A percentile compares a stretch with the other conserved stretches of the same genome.
Evolutionary conservation across 2,888 invertebrate species (phyloP).

Genomic region (Pseudococcus longispinus): DNA sequence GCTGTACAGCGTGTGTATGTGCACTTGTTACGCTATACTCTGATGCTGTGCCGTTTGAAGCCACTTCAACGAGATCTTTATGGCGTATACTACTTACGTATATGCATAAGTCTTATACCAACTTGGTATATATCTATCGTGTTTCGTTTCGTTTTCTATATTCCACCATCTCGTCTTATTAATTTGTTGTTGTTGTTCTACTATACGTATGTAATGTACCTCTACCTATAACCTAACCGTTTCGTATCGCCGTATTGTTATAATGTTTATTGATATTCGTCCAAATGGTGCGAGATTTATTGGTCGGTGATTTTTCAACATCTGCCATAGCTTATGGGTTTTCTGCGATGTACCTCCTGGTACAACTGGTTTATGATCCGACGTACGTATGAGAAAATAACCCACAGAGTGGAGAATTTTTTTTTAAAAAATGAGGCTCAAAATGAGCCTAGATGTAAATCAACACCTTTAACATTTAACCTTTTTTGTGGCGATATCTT

Average conservation of each 20-base stretch:
- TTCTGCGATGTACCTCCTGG: no score
- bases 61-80: constrained; percentile 1
- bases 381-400: neutral
- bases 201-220: neutral
- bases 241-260: neutral
- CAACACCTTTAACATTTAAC: constrained; percentile 8
- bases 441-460: neutral
- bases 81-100: neutral
- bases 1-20: neutral
- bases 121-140: constrained; percentile 9
- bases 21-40: constrained; percentile 23
- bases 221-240: neutral
- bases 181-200: constrained; percentile 26
- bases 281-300: neutral
- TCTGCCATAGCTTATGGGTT: neutral
- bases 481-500: neutral
- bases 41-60: neutral
- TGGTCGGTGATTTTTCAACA: neutral
- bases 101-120: neutral
- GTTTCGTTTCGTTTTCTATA: neutral
- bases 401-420: neutral
- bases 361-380: neutral
- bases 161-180: neutral
- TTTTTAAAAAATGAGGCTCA: no score
- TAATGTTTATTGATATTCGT: neutral